Evolutionary conservation across 1,140 invertebrate species (phyloP).

Genomic region (Gryon sp.): DNA sequence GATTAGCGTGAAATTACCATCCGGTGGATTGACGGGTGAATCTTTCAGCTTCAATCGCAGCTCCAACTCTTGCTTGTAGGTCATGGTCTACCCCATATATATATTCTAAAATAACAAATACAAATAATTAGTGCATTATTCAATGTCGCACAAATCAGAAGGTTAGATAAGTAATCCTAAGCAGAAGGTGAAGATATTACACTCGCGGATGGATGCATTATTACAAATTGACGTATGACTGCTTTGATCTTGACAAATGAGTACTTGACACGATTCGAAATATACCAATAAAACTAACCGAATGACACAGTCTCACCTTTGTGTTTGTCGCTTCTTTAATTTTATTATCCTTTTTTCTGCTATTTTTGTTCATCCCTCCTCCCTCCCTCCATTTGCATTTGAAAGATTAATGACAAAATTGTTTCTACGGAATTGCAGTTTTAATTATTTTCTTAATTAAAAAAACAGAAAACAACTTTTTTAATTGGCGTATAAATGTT

Average conservation of each 20-base stretch:
- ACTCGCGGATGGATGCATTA: slow-evolving; percentile 21
- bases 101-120: slow-evolving; percentile 73
- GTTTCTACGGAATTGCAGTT: no score
- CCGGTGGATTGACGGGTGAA: slow-evolving; percentile 69
- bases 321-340: slow-evolving; percentile 25
- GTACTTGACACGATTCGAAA: slow-evolving; percentile 55
- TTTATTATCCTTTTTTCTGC: slow-evolving; percentile 39
- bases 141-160: slow-evolving; percentile 37
- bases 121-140: slow-evolving; percentile 57
- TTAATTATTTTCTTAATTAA: no score
- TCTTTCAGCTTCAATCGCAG: slow-evolving; percentile 76
- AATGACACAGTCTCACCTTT: slow-evolving; percentile 48
- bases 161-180: slow-evolving; percentile 42
- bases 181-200: slow-evolving; percentile 40
- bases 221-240: slow-evolving; percentile 54
- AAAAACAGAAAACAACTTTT: no score
- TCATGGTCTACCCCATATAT: slow-evolving; percentile 77
- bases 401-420: no score
- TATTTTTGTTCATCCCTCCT: no score
- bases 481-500: no score
- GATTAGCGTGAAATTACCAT: slow-evolving; percentile 66
- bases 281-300: slow-evolving; percentile 12
- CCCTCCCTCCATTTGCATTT: no score
- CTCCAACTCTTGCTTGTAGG: slow-evolving; percentile 76
- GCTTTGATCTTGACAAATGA: slow-evolving; percentile 54